phyloP scores from a whole-genome alignment of 2,888 invertebrate genomes.

The Pherbina coryleti region DNA sequence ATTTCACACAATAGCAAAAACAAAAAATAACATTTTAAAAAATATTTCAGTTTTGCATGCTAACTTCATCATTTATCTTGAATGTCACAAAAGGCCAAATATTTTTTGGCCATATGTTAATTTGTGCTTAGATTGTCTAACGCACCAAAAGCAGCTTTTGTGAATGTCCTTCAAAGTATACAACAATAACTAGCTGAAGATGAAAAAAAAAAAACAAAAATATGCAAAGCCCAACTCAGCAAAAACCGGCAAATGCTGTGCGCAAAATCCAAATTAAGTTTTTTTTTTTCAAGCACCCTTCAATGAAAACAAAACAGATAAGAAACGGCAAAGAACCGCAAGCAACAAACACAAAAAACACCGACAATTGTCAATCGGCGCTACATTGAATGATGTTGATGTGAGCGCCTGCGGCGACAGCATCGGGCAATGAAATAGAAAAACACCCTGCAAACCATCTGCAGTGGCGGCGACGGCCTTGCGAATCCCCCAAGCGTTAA shows the following conservation, averaged over 20 bases:
- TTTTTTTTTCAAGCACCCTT: slow-evolving; percentile 3
- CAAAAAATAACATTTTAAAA: no score
- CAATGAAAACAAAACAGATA: neutral
- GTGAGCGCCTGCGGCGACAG: neutral
- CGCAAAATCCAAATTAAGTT: slow-evolving; percentile 17
- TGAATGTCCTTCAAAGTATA: slow-evolving; percentile 29
- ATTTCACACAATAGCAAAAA: no score
- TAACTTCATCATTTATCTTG: no score
- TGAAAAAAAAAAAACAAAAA: no score
- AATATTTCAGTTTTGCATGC: no score
- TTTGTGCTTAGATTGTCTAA: neutral
- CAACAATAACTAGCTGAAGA: slow-evolving; percentile 10
- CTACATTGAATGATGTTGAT: slow-evolving; percentile 21
- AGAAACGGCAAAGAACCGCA: neutral
- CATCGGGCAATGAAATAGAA: neutral
- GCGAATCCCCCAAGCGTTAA: neutral
- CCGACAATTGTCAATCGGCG: neutral
- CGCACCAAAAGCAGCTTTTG: neutral
- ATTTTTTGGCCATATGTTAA: neutral
- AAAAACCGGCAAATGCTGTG: slow-evolving; percentile 16
- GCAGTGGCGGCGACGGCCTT: neutral
- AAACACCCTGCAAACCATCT: slow-evolving; percentile 3
- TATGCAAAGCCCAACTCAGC: neutral
- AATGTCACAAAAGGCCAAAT: no score
- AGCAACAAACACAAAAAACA: neutral